Percentiles rank a stretch among this genome's conserved stretches.
Evolutionary conservation across 2,797 vertebrate species (phyloP).

Genomic region (Lutjanus campechanus): DNA sequence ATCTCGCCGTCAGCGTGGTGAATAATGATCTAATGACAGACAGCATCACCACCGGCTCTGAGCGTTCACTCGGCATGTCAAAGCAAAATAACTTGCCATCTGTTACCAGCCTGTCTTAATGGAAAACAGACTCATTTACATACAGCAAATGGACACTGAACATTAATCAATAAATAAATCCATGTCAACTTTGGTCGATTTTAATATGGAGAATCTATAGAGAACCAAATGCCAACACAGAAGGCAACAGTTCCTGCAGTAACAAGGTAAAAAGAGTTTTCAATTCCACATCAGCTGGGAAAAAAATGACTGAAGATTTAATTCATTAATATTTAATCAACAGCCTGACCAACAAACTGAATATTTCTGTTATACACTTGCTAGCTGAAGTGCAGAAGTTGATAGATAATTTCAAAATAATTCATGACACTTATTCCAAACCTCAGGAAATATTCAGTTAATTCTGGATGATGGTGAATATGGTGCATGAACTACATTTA

Average conservation of each 20-base stretch:
- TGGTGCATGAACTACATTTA: neutral
- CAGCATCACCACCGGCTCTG: constrained; percentile 26
- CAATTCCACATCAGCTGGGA: neutral
- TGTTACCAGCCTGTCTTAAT: constrained; percentile 11
- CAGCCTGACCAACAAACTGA: neutral
- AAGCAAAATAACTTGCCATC: constrained; percentile 9
- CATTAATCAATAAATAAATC: constrained; percentile 23
- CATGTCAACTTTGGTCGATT: neutral
- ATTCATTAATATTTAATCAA: constrained; percentile 12
- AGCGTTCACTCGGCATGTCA: constrained; percentile 24
- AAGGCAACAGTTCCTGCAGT: neutral
- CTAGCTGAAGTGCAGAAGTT: neutral
- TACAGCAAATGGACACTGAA: neutral
- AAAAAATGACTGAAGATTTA: neutral
- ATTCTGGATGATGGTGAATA: neutral
- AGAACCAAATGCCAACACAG: neutral
- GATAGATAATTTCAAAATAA: constrained; percentile 13
- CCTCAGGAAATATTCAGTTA: neutral
- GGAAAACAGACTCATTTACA: constrained; percentile 3
- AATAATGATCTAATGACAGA: constrained; percentile 29
- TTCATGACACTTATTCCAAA: neutral
- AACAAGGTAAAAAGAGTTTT: neutral
- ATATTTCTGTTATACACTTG: neutral
- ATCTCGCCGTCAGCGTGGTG: neutral
- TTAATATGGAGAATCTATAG: neutral